These are phyloP conservation scores for Clarias magur DNA, from an alignment of 2,113 vertebrate species.

Conservation along the genomic window DNA sequence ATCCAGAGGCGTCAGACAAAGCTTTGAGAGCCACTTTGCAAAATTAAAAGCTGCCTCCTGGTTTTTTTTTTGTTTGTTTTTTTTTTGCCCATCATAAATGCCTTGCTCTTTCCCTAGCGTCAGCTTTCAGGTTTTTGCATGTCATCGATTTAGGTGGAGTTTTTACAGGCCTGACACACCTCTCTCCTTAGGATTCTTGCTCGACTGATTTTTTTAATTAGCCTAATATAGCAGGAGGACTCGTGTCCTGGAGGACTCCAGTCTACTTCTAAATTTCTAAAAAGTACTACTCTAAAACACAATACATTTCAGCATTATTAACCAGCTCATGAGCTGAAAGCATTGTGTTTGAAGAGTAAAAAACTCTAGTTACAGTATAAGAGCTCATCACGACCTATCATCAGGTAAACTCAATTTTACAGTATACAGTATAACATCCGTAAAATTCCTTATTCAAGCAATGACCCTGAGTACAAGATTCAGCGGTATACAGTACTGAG, in stretches of 20 bases:
- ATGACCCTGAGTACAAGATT: background rate
- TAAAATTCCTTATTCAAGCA: background rate
- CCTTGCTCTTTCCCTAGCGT: constrained; percentile 16
- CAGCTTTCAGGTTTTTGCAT: constrained; percentile 52
- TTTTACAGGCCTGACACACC: constrained; percentile 16
- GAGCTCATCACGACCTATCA: background rate
- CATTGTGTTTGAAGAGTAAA: background rate
- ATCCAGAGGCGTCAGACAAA: constrained; percentile 51
- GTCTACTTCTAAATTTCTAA: background rate
- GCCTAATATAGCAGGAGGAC: constrained; percentile 21
- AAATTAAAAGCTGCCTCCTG: constrained; percentile 58
- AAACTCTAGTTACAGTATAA: background rate
- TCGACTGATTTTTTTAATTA: constrained; percentile 58
- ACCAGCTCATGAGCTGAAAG: background rate
- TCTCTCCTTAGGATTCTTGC: constrained; percentile 28
- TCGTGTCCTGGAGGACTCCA: background rate
- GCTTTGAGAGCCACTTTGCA: constrained; percentile 59
- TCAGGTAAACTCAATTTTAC: background rate
- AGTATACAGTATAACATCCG: background rate
- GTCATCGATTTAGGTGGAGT: constrained; percentile 53
- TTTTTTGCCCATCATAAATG: constrained; percentile 38
- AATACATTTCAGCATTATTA: background rate
- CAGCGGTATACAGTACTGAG: too few species aligned
- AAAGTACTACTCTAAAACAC: background rate
- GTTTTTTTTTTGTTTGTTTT: background rate